Evolutionary conservation across 2,888 invertebrate species (phyloP).

Genomic region (Rhagophthalmus giganteus): DNA sequence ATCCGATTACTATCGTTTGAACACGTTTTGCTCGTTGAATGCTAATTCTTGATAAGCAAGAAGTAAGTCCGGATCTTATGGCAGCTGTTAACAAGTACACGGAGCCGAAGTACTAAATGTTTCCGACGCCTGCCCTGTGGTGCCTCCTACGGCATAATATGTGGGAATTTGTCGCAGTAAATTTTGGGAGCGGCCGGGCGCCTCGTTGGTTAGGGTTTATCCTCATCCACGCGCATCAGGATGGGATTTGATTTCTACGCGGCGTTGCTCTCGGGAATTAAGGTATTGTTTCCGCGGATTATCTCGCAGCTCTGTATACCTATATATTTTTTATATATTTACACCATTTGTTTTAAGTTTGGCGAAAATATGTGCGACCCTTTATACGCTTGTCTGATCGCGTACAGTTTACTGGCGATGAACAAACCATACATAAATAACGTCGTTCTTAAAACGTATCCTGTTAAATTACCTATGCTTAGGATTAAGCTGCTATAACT

Average conservation of each 20-base stretch:
- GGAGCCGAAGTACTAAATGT: constrained; percentile 24
- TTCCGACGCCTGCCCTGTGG: constrained; percentile 31
- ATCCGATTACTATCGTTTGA: constrained; percentile 5
- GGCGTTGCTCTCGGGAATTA: constrained; percentile 43
- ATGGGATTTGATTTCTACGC: constrained; percentile 45
- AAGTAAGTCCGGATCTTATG: constrained; percentile 8
- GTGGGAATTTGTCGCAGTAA: constrained; percentile 55
- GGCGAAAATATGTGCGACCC: constrained; percentile 24
- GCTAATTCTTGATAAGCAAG: constrained; percentile 11
- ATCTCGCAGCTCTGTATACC: constrained; percentile 45
- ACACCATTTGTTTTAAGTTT: constrained; percentile 39
- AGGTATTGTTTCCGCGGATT: constrained; percentile 53
- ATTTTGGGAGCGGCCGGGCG: constrained; percentile 48
- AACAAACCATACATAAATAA: constrained; percentile 13
- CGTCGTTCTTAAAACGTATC: background rate
- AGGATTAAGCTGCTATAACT: no score
- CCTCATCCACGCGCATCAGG: constrained; percentile 50
- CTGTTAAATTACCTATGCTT: no score
- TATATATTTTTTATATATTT: constrained; percentile 45
- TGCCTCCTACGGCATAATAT: constrained; percentile 47
- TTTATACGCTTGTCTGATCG: constrained; percentile 22
- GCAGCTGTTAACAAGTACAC: constrained; percentile 19
- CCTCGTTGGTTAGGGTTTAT: constrained; percentile 36
- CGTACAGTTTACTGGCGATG: constrained; percentile 12
- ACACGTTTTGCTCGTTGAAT: constrained; percentile 1